Evolutionary conservation across 1,140 invertebrate genomes (phyloP).

Genomic region (Antheraea mylitta): DNA sequence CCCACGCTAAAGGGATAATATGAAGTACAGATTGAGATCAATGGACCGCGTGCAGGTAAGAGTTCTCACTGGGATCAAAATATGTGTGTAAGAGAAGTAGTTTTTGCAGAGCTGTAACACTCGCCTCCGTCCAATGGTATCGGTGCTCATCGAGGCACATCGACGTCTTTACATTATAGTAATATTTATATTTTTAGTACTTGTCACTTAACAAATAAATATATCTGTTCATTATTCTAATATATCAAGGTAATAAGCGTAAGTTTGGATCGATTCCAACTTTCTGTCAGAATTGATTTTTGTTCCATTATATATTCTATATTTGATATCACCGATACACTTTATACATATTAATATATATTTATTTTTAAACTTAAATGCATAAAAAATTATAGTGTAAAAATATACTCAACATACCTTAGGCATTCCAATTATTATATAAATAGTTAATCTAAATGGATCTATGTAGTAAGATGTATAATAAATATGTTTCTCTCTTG

Average conservation of each 20-base stretch:
- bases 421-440: slow-evolving; percentile 30
- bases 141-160: slow-evolving; percentile 57
- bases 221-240: slow-evolving; percentile 54
- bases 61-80: slow-evolving; percentile 16
- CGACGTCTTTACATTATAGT: slow-evolving; percentile 36
- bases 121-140: slow-evolving; percentile 23
- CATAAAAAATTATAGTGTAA: slow-evolving; percentile 58
- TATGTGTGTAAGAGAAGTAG: slow-evolving; percentile 19
- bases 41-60: slow-evolving; percentile 11
- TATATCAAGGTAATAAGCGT: slow-evolving; percentile 75
- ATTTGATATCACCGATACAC: slow-evolving; percentile 40
- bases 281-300: slow-evolving; percentile 39
- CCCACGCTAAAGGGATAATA: slow-evolving; percentile 12
- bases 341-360: slow-evolving; percentile 29
- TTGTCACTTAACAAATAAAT: slow-evolving; percentile 57
- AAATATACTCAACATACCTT: slow-evolving; percentile 50
- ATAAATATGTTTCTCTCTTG: slow-evolving; percentile 57
- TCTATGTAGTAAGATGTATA: slow-evolving; percentile 34
- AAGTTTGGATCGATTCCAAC: slow-evolving; percentile 56
- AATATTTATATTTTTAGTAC: slow-evolving; percentile 46
- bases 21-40: slow-evolving; percentile 14
- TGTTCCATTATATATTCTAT: slow-evolving; percentile 45
- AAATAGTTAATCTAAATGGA: slow-evolving; percentile 12
- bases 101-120: neutral
- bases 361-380: slow-evolving; percentile 27